phyloP scores from a whole-genome alignment of 2,113 vertebrate species.

The Tyto alba region DNA sequence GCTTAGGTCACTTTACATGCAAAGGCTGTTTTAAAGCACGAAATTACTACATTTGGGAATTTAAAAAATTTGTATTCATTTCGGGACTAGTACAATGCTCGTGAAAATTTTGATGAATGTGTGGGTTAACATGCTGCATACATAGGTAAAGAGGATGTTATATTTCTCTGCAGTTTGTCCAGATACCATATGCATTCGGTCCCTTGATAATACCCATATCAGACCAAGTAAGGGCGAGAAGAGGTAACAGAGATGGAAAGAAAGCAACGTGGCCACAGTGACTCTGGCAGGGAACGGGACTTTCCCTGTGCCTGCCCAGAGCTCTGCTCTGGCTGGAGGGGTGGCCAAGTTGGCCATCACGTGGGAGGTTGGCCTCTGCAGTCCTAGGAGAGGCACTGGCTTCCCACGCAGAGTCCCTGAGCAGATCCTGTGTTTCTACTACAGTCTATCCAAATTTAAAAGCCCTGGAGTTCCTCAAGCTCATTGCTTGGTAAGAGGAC shows the following conservation, averaged over 20 bases:
- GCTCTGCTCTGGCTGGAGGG: not conserved
- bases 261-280: not conserved
- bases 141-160: not conserved
- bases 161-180: not conserved
- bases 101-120: not conserved
- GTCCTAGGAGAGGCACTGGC: not conserved
- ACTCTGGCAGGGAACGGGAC: not conserved
- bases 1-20: not conserved
- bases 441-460: not conserved
- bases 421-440: not conserved
- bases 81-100: not conserved
- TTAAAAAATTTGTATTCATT: not conserved
- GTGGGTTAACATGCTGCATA: not conserved
- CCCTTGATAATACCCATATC: not conserved
- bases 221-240: not conserved
- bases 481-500: not conserved
- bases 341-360: not conserved
- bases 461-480: conserved; percentile 17
- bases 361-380: not conserved
- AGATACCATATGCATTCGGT: not conserved
- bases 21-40: not conserved
- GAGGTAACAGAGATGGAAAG: not conserved
- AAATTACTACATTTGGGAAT: not conserved
- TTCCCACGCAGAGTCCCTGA: not conserved
- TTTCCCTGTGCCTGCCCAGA: not conserved